Conservation (phyloP, 2,113 vertebrate genomes). For the Macrotis lagotis region DNA sequence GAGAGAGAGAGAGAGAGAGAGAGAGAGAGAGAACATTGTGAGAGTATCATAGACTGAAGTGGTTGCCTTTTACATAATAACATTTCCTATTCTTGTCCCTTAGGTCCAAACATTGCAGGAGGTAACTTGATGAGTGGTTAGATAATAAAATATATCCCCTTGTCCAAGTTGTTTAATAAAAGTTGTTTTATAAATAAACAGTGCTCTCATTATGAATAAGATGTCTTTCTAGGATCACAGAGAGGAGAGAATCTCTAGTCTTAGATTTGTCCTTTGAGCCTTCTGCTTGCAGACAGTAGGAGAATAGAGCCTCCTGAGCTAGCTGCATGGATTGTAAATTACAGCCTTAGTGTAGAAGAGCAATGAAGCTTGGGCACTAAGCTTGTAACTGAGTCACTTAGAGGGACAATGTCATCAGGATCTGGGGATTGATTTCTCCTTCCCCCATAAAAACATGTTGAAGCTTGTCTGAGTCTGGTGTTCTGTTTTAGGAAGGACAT, state of each 20-base stretch:
- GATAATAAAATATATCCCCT: background rate
- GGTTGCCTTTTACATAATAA: background rate
- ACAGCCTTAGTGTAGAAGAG: background rate
- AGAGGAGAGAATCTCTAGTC: background rate
- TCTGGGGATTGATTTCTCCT: background rate
- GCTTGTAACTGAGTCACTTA: background rate
- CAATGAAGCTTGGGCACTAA: background rate
- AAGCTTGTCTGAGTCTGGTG: background rate
- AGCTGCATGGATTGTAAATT: background rate
- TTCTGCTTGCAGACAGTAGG: background rate
- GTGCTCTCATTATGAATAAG: background rate
- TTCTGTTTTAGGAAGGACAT: background rate
- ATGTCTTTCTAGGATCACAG: background rate
- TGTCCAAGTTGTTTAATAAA: background rate
- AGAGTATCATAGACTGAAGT: background rate
- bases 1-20: background rate
- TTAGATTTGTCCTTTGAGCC: background rate
- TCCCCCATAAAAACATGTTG: background rate
- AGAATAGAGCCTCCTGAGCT: background rate
- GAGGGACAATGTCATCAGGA: background rate
- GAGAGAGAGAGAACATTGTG: background rate
- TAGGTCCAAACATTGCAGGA: background rate
- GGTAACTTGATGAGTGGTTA: background rate
- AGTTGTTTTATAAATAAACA: background rate
- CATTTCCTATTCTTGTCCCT: background rate